A percentile compares a stretch with the other conserved stretches of the same genome.
These are phyloP conservation scores for Lagorchestes hirsutus DNA, from an alignment of 2,797 vertebrate species.

Conservation along the genomic window DNA sequence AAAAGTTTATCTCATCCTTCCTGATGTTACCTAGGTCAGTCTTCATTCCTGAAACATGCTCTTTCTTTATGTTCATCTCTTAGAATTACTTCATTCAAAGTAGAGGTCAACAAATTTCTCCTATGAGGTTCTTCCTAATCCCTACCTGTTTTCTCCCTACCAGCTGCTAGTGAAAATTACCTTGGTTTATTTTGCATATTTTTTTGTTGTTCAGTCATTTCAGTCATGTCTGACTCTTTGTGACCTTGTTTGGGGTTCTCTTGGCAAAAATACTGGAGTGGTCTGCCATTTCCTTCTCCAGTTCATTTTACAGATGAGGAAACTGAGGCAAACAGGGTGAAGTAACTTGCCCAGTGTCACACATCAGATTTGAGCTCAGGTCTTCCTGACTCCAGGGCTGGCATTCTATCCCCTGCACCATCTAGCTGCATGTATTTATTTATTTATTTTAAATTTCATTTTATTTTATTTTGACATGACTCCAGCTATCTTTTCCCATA, in stretches of 20 bases:
- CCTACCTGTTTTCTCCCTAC: not conserved
- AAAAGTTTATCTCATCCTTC: not conserved
- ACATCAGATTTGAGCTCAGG: not conserved
- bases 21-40: not conserved
- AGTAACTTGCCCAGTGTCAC: not conserved
- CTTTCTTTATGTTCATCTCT: not conserved
- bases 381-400: not conserved
- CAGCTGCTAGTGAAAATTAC: not conserved
- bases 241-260: not conserved
- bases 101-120: not conserved
- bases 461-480: too few species aligned
- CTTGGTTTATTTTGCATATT: not conserved
- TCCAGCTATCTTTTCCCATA: too few species aligned
- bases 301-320: not conserved
- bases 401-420: not conserved
- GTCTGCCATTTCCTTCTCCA: not conserved
- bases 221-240: not conserved
- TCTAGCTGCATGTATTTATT: not conserved
- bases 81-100: not conserved
- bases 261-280: not conserved
- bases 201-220: not conserved
- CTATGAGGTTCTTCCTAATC: not conserved
- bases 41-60: not conserved
- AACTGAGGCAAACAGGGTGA: not conserved
- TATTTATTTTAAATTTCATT: too few species aligned